Evolutionary conservation across 1,140 invertebrate genomes (phyloP).

Genomic region (Pseudomyrmex pallidus): DNA sequence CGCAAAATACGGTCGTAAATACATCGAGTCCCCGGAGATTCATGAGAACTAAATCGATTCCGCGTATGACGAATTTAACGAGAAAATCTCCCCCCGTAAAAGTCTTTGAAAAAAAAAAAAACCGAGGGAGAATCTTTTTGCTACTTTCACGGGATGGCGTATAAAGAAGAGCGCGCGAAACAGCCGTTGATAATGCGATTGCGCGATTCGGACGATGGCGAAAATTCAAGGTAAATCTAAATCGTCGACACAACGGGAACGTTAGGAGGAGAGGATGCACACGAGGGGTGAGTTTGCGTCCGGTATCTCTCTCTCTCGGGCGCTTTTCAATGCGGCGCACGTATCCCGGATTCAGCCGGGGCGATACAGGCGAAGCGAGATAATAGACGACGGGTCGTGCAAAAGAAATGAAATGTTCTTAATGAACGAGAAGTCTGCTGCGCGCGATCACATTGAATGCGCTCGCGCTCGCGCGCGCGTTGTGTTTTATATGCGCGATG

Average conservation of each 20-base stretch:
- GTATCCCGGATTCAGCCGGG: neutral
- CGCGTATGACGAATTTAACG: no score
- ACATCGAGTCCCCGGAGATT: neutral
- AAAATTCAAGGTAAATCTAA: slow-evolving; percentile 11
- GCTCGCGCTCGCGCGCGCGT: neutral
- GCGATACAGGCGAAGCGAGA: slow-evolving; percentile 20
- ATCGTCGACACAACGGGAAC: neutral
- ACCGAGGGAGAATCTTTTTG: neutral
- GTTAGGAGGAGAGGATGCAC: neutral
- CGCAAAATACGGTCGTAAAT: slow-evolving; percentile 1
- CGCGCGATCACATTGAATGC: slow-evolving; percentile 15
- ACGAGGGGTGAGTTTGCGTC: no score
- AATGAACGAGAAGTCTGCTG: slow-evolving; percentile 27
- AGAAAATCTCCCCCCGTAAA: no score
- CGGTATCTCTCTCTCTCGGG: neutral
- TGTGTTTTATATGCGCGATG: slow-evolving; percentile 26
- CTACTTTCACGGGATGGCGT: no score
- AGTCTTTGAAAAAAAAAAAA: no score
- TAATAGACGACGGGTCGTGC: slow-evolving; percentile 20
- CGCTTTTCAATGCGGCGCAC: slow-evolving; percentile 10
- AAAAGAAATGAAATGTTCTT: slow-evolving; percentile 52
- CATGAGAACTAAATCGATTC: neutral
- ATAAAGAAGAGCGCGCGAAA: no score
- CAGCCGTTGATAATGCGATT: no score
- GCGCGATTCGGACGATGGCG: neutral